Evolutionary conservation across 2,113 vertebrate genomes (phyloP), one percentile per base, ranked within the genome.

Genomic region (Talpa occidentalis): DNA sequence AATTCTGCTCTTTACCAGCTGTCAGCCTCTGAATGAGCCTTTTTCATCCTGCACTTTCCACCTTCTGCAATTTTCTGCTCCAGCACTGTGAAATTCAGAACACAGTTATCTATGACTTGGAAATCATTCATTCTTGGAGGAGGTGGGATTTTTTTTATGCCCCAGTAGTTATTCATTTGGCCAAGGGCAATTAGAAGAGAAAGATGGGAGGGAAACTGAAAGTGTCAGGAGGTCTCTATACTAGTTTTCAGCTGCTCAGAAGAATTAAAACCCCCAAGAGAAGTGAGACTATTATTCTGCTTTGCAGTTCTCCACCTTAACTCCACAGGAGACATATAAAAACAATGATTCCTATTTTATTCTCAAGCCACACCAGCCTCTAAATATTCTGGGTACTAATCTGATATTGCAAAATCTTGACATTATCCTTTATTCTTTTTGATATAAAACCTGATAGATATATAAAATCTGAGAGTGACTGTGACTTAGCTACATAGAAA

Each of bases 161-260:
- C 70, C 40, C 66, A 72, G 37, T 78, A 37, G 42, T 93, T 92
- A 87, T 95, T 91, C 76, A 44, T 95, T 91, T 96, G 90, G 47
- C 84, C 89, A 96, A 96, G 87, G 92, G 12, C 87, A 95, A 91
- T 95, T 97, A 87, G 76, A 86, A 95, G 82, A 94, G 64, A 94
- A 95, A 62, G 56, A 89, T 52, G 37, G 35, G 76, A 93, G 70
- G 77, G 35, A 84, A 95, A 47, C 32, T 32, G 28, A 59, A 87
- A 87, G 52, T 89, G 62, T 94, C 83, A 62, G 32, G 54, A 84
- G 84, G 56, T 87, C 66, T 83, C 37, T 77, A 59, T 11, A 52
- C 32, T 73, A 76, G 54, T 69, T 93, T 95, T 92, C 54, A 84
- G 56, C 52, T 88, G 60, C 62, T 94, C 37, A 6, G 32, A 95